Conservation (phyloP, 2,797 vertebrate species). For the Malurus leucopterus region DNA sequence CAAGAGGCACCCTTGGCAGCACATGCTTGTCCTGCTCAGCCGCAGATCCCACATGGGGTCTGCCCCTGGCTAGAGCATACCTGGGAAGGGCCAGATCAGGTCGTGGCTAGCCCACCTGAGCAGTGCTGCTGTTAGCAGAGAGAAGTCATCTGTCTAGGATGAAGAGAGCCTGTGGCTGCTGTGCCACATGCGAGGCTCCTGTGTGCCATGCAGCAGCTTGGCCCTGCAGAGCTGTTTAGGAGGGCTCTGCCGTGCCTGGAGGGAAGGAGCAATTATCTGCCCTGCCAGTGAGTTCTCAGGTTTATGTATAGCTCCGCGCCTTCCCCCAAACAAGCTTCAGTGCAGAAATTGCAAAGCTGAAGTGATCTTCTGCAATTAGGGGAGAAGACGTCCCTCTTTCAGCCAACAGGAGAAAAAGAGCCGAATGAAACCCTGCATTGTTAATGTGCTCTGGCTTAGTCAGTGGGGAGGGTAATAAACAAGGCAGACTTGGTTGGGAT, state of each 20-base stretch:
- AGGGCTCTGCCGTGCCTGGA: conserved; percentile 23
- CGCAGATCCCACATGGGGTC: background rate
- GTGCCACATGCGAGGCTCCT: background rate
- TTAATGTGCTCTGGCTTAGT: conserved; percentile 22
- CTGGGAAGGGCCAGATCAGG: background rate
- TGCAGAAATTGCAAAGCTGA: conserved; percentile 11
- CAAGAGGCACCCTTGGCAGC: background rate
- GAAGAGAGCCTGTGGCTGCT: background rate
- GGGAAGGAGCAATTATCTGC: conserved; percentile 23
- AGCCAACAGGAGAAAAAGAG: conserved; percentile 22
- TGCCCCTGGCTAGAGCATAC: background rate
- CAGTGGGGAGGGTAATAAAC: conserved; percentile 20
- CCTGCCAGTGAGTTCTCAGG: background rate
- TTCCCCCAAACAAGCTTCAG: conserved; percentile 4
- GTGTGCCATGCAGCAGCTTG: background rate
- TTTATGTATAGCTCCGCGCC: background rate
- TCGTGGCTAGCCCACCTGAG: background rate
- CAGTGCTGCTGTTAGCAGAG: background rate
- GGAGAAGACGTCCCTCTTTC: conserved; percentile 32
- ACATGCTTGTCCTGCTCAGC: accelerated
- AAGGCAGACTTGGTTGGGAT: conserved; percentile 50
- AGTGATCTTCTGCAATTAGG: conserved; percentile 36
- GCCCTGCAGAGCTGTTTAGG: background rate
- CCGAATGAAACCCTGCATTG: background rate
- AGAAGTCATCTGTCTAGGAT: background rate